Base-by-base conservation (phyloP, 2,113 vertebrate genomes). In the Peromyscus californicus region DNA sequence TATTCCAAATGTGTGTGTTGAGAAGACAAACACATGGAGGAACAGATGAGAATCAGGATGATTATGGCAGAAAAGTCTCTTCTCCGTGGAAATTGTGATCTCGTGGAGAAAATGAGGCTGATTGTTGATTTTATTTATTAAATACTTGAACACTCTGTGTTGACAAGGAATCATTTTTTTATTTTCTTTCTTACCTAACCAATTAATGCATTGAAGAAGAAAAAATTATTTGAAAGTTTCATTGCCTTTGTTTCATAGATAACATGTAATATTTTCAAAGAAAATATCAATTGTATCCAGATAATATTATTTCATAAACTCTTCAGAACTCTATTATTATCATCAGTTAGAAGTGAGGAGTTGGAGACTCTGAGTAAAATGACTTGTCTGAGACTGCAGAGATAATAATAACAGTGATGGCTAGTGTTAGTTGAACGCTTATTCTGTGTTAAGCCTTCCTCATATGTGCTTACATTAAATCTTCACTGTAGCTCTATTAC, bases 81-180 rank as follows among this genome's bases (percentile, higher is more conserved):
- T 76, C 6, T 95, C 29, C 94, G 36, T 96, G 80, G 54, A 95
- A 92, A 95, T 83, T 94, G 42, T 96, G 86, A 95, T 29, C 80
- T 91, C 72, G 79, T 84, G 72, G 48, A 67, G 91, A 90, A 89
- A 95, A 63, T 87, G 67, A 95, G 21, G 24, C 42, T 91, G 72
- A 83, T 95, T 96, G 39, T 33, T 87, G 67, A 90, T 48, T 94
- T 95, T 96, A 93, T 89, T 86, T 89, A 88, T 94, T 91, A 76
- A 76, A 96, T 15, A 90, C 36, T 87, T 70, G 70, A 91, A 59
- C 2, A 87, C 21, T 82, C 19, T 17, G 26, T 93, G 8, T 67
- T 95, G 84, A 95, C 94, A 97, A 80, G 22, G n/a, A 80, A 95
- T 57, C 22, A 82, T 87, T 90, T 97, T 97, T 88, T 80, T 82